Evolutionary conservation across 2,113 vertebrate species (phyloP).

Genomic region (Antigone vipio): DNA sequence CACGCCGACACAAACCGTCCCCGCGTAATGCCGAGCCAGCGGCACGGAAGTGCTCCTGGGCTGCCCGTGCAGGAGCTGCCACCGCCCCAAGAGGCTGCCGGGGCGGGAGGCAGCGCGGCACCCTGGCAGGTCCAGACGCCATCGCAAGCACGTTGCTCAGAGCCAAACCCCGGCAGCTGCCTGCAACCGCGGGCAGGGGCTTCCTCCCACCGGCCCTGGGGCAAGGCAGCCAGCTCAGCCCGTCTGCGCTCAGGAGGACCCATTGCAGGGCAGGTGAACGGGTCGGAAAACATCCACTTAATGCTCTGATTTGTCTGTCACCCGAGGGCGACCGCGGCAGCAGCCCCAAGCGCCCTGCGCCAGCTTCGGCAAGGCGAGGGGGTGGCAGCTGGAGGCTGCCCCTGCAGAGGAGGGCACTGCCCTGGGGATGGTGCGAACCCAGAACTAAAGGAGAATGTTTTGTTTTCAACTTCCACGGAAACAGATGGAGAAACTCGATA

Average conservation of each 20-base stretch:
- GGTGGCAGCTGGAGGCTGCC: conserved; percentile 31
- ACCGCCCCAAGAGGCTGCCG: not conserved
- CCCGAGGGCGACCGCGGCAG: not conserved
- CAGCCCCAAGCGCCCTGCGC: not conserved
- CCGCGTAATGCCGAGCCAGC: rapidly evolving
- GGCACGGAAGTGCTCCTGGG: not conserved
- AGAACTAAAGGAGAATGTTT: conserved; percentile 79
- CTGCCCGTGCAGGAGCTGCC: not conserved
- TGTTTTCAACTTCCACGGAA: conserved; percentile 86
- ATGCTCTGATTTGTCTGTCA: conserved; percentile 19
- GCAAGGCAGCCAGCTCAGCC: not conserved
- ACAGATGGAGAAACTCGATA: conserved; percentile 88
- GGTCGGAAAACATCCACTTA: not conserved
- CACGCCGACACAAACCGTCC: rapidly evolving
- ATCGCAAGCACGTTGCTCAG: not conserved
- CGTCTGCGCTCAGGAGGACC: not conserved
- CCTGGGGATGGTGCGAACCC: conserved; percentile 56
- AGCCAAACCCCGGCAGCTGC: not conserved
- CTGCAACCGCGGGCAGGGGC: not conserved
- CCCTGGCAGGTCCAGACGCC: not conserved
- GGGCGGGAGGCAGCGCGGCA: not conserved
- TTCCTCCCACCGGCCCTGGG: not conserved
- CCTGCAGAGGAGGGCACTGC: conserved; percentile 18
- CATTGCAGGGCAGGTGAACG: not conserved
- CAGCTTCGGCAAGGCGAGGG: not conserved